Evolutionary conservation across 2,888 invertebrate genomes (phyloP).

Genomic region (Aethes cnicana): DNA sequence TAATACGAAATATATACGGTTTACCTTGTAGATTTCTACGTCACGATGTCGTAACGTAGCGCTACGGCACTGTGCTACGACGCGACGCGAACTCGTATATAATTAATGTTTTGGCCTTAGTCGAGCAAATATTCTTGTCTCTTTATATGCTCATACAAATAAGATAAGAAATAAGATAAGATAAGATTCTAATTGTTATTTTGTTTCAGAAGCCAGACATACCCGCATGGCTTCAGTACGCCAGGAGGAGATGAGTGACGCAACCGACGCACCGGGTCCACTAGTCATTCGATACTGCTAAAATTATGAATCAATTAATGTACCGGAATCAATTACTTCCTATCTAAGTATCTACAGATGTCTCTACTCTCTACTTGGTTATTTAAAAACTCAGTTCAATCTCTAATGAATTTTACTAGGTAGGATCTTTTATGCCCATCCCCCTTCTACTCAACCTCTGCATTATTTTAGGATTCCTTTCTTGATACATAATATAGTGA

Average conservation of each 20-base stretch:
- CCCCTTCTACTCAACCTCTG: no score
- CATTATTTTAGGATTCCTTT: no score
- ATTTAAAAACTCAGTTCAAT: not conserved
- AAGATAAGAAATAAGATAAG: no score
- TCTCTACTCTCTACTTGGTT: not conserved
- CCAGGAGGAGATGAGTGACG: constrained; percentile 96
- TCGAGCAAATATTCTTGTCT: no score
- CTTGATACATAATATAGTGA: constrained; percentile 9
- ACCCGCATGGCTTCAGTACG: constrained; percentile 88
- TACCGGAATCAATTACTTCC: constrained; percentile 45
- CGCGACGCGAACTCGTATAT: no score
- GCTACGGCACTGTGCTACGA: no score
- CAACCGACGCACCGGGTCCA: constrained; percentile 80
- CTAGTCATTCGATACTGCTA: constrained; percentile 53
- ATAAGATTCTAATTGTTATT: constrained; percentile 12
- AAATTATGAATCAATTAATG: constrained; percentile 40
- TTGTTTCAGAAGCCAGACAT: constrained; percentile 72
- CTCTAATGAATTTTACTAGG: not conserved
- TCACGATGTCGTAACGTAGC: no score
- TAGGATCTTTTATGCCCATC: no score
- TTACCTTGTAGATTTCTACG: no score
- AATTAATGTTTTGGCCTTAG: constrained; percentile 4
- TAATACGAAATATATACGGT: no score
- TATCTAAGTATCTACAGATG: not conserved
- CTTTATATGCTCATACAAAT: no score